phyloP scores from a whole-genome alignment of 1,140 invertebrate genomes.

The Trichonephila inaurata region DNA sequence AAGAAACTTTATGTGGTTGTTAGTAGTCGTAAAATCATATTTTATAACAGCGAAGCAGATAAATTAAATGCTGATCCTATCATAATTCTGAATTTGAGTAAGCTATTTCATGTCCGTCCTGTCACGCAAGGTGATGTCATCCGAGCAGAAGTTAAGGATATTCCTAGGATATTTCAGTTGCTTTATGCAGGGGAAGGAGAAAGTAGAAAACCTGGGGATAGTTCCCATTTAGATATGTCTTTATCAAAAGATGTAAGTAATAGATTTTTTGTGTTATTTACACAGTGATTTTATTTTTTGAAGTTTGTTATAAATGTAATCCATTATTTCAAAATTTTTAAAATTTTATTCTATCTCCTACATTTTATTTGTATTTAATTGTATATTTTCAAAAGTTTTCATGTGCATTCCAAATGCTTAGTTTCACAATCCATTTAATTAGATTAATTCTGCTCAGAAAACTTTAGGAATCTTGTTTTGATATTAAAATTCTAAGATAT shows the following conservation, averaged over 20 bases:
- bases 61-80: constrained; percentile 97
- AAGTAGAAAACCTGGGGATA: constrained; percentile 90
- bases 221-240: constrained; percentile 80
- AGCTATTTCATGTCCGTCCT: constrained; percentile 98
- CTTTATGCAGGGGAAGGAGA: constrained; percentile 96
- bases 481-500: too few relatives aligned
- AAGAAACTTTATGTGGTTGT: constrained; percentile 98
- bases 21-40: constrained; percentile 97
- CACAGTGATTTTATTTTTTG: background rate
- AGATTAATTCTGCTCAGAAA: too few relatives aligned
- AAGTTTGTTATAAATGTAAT: background rate
- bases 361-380: background rate
- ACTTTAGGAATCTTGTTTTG: too few relatives aligned
- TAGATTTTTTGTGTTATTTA: background rate
- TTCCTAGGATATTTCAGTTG: constrained; percentile 98
- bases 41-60: constrained; percentile 97
- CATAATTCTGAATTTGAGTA: constrained; percentile 97
- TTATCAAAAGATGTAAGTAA: constrained; percentile 78
- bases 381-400: too few relatives aligned
- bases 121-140: constrained; percentile 99
- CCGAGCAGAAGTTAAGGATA: constrained; percentile 98
- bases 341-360: background rate
- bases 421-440: too few relatives aligned
- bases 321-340: background rate
- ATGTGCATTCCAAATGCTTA: too few relatives aligned